These are phyloP conservation scores for Deroplatys truncata DNA, from an alignment of 2,888 invertebrate species.

Conservation along the genomic window DNA sequence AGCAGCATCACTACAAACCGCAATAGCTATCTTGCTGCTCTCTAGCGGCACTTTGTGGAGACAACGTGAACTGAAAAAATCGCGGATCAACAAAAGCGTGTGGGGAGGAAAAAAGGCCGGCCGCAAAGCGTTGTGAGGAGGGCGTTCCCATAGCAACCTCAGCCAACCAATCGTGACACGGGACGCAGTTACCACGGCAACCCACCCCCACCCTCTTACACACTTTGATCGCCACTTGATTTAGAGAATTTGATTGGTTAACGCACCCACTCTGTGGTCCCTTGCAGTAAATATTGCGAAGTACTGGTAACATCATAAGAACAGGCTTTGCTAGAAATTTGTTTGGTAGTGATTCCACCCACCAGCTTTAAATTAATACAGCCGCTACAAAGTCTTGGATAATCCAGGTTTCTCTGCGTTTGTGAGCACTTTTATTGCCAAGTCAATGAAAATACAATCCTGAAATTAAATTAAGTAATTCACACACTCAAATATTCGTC, in stretches of 20 bases:
- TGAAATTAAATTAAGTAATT: too few species aligned
- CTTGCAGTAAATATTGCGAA: not conserved
- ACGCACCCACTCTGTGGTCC: not conserved
- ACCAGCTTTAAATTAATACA: too few species aligned
- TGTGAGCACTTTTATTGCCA: too few species aligned
- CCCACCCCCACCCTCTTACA: constrained; percentile 9
- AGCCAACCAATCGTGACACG: not conserved
- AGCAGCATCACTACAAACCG: not conserved
- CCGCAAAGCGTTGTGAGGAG: constrained; percentile 24
- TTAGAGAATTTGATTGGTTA: constrained; percentile 23
- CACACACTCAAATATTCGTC: too few species aligned
- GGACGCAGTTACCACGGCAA: not conserved
- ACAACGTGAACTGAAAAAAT: not conserved
- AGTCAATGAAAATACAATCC: too few species aligned
- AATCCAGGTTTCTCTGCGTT: too few species aligned
- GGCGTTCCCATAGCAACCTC: constrained; percentile 40
- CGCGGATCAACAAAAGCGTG: not conserved
- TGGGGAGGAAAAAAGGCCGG: not conserved
- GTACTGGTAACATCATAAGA: not conserved
- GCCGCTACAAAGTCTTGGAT: too few species aligned
- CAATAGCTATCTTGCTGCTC: not conserved
- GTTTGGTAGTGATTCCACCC: too few species aligned
- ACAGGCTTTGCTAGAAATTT: not conserved
- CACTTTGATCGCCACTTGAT: constrained; percentile 11
- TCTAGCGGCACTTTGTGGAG: not conserved